Conservation (phyloP, 2,888 invertebrate species). For the Hyalella azteca region DNA sequence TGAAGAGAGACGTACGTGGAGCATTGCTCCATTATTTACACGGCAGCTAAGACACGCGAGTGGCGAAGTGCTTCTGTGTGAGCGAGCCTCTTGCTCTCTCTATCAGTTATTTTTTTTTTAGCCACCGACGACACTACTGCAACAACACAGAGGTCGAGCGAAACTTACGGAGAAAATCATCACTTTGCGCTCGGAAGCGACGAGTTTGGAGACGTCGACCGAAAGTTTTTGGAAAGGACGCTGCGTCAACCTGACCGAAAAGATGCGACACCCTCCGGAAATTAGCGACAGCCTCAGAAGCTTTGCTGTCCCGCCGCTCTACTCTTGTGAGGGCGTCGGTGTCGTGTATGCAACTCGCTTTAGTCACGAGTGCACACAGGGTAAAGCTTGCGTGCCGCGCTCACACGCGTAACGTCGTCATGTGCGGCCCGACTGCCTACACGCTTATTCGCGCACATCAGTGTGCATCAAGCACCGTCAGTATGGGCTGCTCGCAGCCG, state of each 20-base stretch:
- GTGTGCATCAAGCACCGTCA: conserved; percentile 5
- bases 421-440: not conserved
- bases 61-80: conserved; percentile 28
- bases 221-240: conserved; percentile 24
- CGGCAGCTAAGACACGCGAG: conserved; percentile 14
- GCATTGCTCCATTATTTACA: conserved; percentile 21
- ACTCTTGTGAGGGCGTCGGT: conserved; percentile 34
- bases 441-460: conserved; percentile 4
- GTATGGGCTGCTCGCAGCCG: conserved; percentile 17
- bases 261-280: conserved; percentile 38
- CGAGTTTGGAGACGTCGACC: conserved; percentile 15
- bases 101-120: conserved; percentile 26
- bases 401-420: not conserved
- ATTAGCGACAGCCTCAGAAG: conserved; percentile 39
- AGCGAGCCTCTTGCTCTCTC: conserved; percentile 18
- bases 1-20: conserved; percentile 6
- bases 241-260: conserved; percentile 36
- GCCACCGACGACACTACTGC: conserved; percentile 31
- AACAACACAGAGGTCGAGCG: conserved; percentile 25
- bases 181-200: conserved; percentile 1
- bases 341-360: conserved; percentile 35
- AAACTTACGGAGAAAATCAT: conserved; percentile 3
- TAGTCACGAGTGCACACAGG: conserved; percentile 19
- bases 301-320: conserved; percentile 34
- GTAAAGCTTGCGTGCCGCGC: not conserved